Conservation (phyloP, 37 sponge, comb jelly and placozoan species). For the Beroe ovata region DNA sequence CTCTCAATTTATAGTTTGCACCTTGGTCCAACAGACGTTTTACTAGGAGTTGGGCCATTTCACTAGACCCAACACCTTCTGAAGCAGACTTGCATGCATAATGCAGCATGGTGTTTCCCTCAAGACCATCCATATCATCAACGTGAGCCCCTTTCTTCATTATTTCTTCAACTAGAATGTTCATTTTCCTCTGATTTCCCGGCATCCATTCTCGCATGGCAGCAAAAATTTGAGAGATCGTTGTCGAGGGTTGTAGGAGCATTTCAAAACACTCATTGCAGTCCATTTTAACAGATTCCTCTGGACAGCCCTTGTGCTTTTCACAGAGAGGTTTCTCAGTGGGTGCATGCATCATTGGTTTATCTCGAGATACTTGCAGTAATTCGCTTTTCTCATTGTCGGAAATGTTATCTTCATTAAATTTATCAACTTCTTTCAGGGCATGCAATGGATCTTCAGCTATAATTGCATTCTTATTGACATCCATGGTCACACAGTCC, state of each 20-base stretch:
- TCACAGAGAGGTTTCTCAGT: slow-evolving; percentile 53
- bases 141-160: slow-evolving; percentile 67
- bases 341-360: slow-evolving; percentile 24
- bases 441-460: neutral
- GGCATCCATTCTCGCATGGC: slow-evolving; percentile 97
- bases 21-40: slow-evolving; percentile 71
- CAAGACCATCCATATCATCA: slow-evolving; percentile 87
- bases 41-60: slow-evolving; percentile 17
- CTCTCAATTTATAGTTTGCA: slow-evolving; percentile 75
- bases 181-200: slow-evolving; percentile 83
- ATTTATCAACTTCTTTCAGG: neutral
- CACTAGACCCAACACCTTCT: slow-evolving; percentile 65
- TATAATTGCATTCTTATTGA: neutral
- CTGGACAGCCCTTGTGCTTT: neutral
- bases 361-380: neutral
- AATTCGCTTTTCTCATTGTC: neutral
- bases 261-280: slow-evolving; percentile 29
- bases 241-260: slow-evolving; percentile 78
- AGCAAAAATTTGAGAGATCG: slow-evolving; percentile 92
- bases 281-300: slow-evolving; percentile 7
- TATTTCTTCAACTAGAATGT: slow-evolving; percentile 82
- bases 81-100: slow-evolving; percentile 90
- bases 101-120: slow-evolving; percentile 88
- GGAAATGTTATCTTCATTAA: neutral
- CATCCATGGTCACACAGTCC: neutral